Conservation (phyloP, 2,888 invertebrate species). For the Cryptophagus acutangulus region DNA sequence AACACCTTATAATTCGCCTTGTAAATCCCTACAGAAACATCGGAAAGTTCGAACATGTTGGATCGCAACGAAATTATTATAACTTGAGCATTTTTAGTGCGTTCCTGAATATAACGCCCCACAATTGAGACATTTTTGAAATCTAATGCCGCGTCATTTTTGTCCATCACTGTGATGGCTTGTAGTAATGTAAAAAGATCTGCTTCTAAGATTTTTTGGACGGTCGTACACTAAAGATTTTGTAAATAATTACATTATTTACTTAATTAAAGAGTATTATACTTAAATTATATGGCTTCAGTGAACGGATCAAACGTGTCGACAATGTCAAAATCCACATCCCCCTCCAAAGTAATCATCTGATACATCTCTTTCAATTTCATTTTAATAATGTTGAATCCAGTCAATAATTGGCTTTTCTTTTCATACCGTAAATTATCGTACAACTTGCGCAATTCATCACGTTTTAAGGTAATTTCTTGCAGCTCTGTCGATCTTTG, state of each 20-base stretch:
- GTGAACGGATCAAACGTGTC: slow-evolving; percentile 95
- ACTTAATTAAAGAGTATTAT: slow-evolving; percentile 27
- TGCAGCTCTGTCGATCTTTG: too few relatives aligned
- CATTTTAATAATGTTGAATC: slow-evolving; percentile 81
- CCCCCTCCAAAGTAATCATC: slow-evolving; percentile 96
- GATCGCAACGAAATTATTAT: too few relatives aligned
- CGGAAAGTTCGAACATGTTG: too few relatives aligned
- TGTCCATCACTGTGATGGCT: slow-evolving; percentile 99
- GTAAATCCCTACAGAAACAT: too few relatives aligned
- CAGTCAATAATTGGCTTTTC: slow-evolving; percentile 75
- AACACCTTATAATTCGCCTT: too few relatives aligned
- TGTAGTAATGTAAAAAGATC: slow-evolving; percentile 94
- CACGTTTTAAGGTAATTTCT: slow-evolving; percentile 69
- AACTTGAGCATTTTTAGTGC: too few relatives aligned
- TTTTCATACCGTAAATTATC: slow-evolving; percentile 68
- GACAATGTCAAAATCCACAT: slow-evolving; percentile 92
- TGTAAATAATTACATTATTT: too few relatives aligned
- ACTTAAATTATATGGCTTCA: slow-evolving; percentile 92
- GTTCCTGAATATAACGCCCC: slow-evolving; percentile 93
- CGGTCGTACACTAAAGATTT: slow-evolving; percentile 86
- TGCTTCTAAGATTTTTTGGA: slow-evolving; percentile 99
- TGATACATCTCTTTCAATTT: slow-evolving; percentile 97
- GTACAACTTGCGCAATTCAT: slow-evolving; percentile 68
- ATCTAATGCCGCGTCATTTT: slow-evolving; percentile 97
- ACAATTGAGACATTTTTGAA: slow-evolving; percentile 98